Base-by-base conservation (phyloP, 2,797 vertebrate species). In the Moxostoma hubbsi region DNA sequence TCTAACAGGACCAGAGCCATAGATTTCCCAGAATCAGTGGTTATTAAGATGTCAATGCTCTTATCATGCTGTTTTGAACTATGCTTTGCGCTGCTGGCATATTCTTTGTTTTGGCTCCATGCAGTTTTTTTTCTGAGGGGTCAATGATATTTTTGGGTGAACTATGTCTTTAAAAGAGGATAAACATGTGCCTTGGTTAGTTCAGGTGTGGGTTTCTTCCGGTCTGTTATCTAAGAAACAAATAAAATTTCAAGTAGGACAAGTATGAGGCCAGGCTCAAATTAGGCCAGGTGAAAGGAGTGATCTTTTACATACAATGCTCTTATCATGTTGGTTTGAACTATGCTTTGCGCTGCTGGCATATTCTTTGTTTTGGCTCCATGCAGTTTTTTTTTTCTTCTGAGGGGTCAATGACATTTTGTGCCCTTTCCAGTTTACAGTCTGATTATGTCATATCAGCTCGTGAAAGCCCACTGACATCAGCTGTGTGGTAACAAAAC, bases 391-490 rank as follows among this genome's bases (percentile, higher is more conserved):
- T 54, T 68, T 12, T 9, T 16, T 75, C n/a, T n/a, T 9, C 7
- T 51, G 8, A n/a, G 36, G 24, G 82, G 79, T 81, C 82, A 79
- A 54, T 81, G 82, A 72, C 79, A 71, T 84, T 79, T 49, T 18
- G 45, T 69, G 67, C 15, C 53, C 75, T 78, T 74, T 75, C 77
- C 83, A 72, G 71, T 83, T 86, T 67, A 72, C 86, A 77, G 45
- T 85, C 5, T 80, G 61, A 79, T 90, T 89, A 91, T 89, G 90
- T 91, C 90, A 89, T 86, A 83, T 74, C 87, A 70, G 81, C 88
- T 89, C 88, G 86, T 81, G 85, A 90, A 90, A 90, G 75, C 43
- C 75, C 85, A 88, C 88, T 91, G 89, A 91, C 89, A 89, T 92
- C 86, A 85, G 83, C 79, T 75, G 85, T 86, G 64, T 1, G 1